Conservation (phyloP, 2,888 invertebrate species). For the Drosophila pegasa region DNA sequence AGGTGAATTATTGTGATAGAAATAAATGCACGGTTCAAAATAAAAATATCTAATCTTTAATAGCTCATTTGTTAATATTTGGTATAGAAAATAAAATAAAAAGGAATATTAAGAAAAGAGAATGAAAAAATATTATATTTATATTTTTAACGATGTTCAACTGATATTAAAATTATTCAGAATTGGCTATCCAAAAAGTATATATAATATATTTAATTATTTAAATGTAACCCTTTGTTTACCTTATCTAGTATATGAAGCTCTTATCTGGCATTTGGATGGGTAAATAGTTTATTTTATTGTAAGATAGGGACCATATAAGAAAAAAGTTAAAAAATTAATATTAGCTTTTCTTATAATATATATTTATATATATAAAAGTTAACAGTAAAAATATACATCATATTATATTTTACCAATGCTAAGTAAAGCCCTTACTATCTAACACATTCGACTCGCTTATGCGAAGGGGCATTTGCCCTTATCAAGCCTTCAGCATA, state of each 20-base stretch:
- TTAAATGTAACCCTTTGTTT: background rate
- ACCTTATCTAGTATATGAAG: background rate
- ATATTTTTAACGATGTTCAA: background rate
- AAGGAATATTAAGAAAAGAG: background rate
- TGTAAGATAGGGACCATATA: background rate
- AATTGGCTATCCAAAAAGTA: background rate
- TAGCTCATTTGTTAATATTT: too few relatives aligned
- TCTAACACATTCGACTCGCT: background rate
- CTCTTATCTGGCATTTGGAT: background rate
- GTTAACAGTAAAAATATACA: too few relatives aligned
- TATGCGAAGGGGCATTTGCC: background rate
- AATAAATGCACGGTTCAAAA: background rate
- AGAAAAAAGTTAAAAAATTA: background rate
- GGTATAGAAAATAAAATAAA: background rate
- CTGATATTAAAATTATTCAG: background rate
- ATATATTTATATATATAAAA: too few relatives aligned
- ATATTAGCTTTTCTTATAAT: too few relatives aligned
- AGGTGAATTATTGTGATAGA: background rate
- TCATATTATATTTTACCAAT: background rate
- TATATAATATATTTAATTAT: slow-evolving; percentile 3
- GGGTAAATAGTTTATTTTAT: background rate
- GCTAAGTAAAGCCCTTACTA: background rate
- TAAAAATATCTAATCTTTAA: background rate
- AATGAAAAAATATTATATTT: background rate
- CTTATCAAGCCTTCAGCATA: slow-evolving; percentile 40